A percentile compares a stretch with the other conserved stretches of the same genome.
Evolutionary conservation across 64 coral and sea anemone genomes (phyloP).

Genomic region (Acropora tenuis): DNA sequence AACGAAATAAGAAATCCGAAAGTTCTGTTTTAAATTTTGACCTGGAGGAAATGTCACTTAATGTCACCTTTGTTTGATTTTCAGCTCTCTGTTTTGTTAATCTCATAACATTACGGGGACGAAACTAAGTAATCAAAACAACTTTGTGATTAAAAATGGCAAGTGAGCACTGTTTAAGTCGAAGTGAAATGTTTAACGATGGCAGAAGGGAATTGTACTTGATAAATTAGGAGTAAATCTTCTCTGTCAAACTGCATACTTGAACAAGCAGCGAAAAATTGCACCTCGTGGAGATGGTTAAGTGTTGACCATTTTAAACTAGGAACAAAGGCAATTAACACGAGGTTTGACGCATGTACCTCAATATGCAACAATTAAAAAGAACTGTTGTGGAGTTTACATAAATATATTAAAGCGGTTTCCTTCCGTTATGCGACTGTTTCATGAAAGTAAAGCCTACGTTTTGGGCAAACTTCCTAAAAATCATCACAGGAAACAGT

Average conservation of each 20-base stretch:
- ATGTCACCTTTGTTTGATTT: neutral
- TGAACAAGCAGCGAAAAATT: no score
- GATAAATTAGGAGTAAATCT: no score
- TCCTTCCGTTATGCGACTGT: no score
- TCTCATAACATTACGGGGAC: neutral
- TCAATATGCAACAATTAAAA: neutral
- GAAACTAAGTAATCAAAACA: conserved; percentile 17
- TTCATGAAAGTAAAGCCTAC: no score
- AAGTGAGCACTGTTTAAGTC: neutral
- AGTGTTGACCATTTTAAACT: neutral
- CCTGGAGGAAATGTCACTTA: neutral
- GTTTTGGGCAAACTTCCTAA: no score
- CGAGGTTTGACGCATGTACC: neutral
- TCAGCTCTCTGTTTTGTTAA: conserved; percentile 11
- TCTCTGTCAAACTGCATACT: no score
- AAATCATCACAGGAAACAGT: no score
- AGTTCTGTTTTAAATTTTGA: neutral
- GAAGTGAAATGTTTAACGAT: no score
- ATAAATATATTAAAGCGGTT: no score
- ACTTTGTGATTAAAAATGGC: neutral
- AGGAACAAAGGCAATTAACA: neutral
- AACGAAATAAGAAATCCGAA: neutral
- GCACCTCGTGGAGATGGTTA: neutral
- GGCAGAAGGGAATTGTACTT: no score
- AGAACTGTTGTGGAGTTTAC: neutral